Evolutionary conservation across 2,797 vertebrate genomes (phyloP), one percentile per base, ranked within the genome.

Genomic region (Pangasius sanitwongsei): DNA sequence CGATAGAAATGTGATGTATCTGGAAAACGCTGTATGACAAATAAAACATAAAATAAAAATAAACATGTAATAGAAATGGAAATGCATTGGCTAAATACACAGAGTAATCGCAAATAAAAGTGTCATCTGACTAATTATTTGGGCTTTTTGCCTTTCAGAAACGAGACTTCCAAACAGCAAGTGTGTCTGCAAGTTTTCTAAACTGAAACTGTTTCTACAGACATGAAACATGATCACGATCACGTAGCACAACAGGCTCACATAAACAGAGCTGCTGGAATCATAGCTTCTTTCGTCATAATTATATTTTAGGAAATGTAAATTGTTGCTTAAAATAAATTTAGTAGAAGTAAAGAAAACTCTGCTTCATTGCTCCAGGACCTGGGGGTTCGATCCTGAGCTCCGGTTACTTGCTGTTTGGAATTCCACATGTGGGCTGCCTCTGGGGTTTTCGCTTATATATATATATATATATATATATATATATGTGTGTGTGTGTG

Each of bases 231-330:
- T 7, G 77, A 55, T 78, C 44, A 3, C 16, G 3, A 31, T 44
- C 44, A 12, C 4, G 8, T 23, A 81, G 57, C 50, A 57, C 53
- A 4, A 34, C 50, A 80, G 15, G 13, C n/a, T 57, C 53, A 12
- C 7, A 37, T 11, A 6, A 57, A 37, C 18, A 13, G 34, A 82
- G 31, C 57, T 28, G 55, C 57, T 63, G 57, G 13, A 61, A 63
- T 57, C 25, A 23, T 2, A 25, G 23, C 20, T 4, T 15, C 2
- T 48, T 3, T 61, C 41, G 28, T 65, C 25, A n/a, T 83, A 83
- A 83, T 69, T 53, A 67, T 84, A 84, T 84, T 84, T 84, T 69
- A 31, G 44, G 63, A 84, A 84, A 50, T 3, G 44, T 53, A 84
- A 84, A 31, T 50, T 63, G 44, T 9, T 67, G 28, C 44, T 50